Evolutionary conservation across 2,888 invertebrate genomes (phyloP), one percentile per base, ranked within the genome.

Genomic region (Cryptophagus acutangulus): DNA sequence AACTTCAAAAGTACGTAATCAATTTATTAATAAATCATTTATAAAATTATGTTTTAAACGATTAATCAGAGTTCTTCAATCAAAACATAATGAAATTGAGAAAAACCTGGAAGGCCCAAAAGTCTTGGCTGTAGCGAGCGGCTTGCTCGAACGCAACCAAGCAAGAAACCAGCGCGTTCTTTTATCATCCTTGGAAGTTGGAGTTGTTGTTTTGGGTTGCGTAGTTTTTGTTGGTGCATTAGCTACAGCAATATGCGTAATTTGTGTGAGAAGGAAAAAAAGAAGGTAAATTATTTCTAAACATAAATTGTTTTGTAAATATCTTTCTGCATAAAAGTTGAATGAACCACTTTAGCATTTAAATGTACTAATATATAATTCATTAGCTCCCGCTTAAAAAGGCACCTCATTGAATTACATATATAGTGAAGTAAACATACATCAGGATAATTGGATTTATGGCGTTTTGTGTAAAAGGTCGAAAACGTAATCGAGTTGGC

Each of bases 221-320:
- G 74, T 89, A 35, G 84, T 91, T 37, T 87, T 89, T 62, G 69
- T 88, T 29, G 90, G 88, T 0, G 87, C 89, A 1, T 74, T 86
- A 38, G 76, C 85, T 5, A 84, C 88, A 0, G 86, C 89, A 9
- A 72, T 88, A 6, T 87, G 87, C 59, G 81, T 88, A 49, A 74
- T 84, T 36, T 86, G 87, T 59, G 74, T 84, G 41, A 54, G 62
- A 35, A 76, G 81, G 38, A 75, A 71, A 47, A 79, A 72, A 45
- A 72, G 76, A 65, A 75, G 80, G 81, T 82, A 58, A n/a, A n/a
- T n/a, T n/a, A n/a, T n/a, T n/a, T n/a, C n/a, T n/a, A n/a, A n/a
- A n/a, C n/a, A n/a, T n/a, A n/a, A n/a, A n/a, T n/a, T n/a, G n/a
- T n/a, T n/a, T n/a, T n/a, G n/a, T n/a, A n/a, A n/a, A n/a, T n/a